phyloP scores from a whole-genome alignment of 2,888 invertebrate genomes.

The Dryobotodes eremita region DNA sequence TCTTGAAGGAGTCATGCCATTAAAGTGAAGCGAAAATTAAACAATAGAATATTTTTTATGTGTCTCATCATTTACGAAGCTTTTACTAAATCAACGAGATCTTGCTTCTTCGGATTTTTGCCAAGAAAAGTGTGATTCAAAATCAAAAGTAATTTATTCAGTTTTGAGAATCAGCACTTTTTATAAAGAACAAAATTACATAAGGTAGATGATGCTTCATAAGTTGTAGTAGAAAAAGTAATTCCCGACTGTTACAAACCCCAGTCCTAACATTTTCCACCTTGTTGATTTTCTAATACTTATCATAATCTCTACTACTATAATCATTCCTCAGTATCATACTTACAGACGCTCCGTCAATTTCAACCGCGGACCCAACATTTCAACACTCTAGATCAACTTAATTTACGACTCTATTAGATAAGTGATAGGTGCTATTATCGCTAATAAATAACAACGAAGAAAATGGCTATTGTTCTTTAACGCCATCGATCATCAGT shows the following conservation, averaged over 20 bases:
- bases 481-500: conserved; percentile 67
- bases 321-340: conserved; percentile 27
- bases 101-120: background rate
- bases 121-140: background rate
- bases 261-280: background rate
- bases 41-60: background rate
- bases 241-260: background rate
- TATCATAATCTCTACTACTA: conserved; percentile 12
- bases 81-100: background rate
- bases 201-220: background rate
- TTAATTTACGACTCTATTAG: conserved; percentile 51
- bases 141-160: background rate
- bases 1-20: conserved; percentile 3
- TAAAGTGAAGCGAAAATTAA: background rate
- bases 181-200: background rate
- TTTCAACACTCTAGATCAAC: conserved; percentile 54
- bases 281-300: background rate
- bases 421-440: conserved; percentile 54
- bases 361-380: conserved; percentile 33
- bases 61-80: background rate
- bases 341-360: conserved; percentile 35
- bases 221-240: no score
- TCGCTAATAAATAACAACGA: conserved; percentile 58
- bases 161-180: background rate
- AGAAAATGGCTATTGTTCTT: conserved; percentile 68